A percentile compares a stretch with the other conserved stretches of the same genome.
Evolutionary conservation across 2,797 vertebrate species (phyloP).

Genomic region (Phrynocephalus forsythii): DNA sequence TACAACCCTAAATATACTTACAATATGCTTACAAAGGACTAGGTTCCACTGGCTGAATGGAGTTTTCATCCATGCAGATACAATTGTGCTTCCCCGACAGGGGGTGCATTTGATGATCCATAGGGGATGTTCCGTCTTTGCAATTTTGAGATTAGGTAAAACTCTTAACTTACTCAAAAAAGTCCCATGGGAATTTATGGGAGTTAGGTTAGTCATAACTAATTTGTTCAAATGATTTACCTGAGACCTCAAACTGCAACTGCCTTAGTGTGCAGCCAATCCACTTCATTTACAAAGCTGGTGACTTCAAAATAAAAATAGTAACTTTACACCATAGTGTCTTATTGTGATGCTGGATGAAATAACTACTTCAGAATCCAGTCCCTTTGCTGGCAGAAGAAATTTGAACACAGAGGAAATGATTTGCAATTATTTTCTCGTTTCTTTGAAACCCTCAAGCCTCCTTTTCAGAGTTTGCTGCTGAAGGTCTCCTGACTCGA

Average conservation of each 20-base stretch:
- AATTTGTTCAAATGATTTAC: not conserved
- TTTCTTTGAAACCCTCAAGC: not conserved
- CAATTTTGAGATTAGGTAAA: not conserved
- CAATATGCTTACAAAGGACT: not conserved
- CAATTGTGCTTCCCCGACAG: no score
- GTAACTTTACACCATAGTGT: not conserved
- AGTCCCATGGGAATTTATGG: not conserved
- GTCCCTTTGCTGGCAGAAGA: not conserved
- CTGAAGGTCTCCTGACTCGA: not conserved
- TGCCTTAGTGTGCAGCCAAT: not conserved
- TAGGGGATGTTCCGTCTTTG: no score
- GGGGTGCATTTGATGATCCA: no score
- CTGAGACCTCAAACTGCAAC: not conserved
- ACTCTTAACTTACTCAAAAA: not conserved
- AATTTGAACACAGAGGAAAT: not conserved
- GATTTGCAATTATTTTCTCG: not conserved
- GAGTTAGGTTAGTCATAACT: not conserved
- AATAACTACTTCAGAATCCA: not conserved
- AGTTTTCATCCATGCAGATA: not conserved
- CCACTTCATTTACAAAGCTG: not conserved
- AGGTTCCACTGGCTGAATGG: not conserved
- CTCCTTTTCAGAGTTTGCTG: not conserved
- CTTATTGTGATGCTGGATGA: not conserved
- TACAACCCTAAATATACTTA: not conserved
- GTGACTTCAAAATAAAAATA: not conserved